Percentiles rank a stretch among this genome's conserved stretches.
Evolutionary conservation across 1,140 invertebrate genomes (phyloP).

Genomic region (Cotesia typhae): DNA sequence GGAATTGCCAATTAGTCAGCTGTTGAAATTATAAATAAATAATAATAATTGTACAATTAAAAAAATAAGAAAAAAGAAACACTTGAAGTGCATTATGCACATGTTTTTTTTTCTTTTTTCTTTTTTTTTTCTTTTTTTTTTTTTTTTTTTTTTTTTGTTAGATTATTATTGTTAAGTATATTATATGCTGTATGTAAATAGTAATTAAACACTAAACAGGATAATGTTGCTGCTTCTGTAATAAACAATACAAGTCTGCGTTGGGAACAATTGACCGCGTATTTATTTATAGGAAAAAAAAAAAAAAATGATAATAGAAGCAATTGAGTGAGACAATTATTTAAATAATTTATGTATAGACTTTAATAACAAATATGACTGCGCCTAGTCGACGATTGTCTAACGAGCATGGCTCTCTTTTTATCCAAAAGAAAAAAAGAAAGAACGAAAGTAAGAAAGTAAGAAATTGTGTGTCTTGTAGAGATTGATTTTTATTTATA

Average conservation of each 20-base stretch:
- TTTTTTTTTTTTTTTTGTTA: too few relatives aligned
- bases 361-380: constrained; percentile 6
- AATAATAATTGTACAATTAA: not conserved
- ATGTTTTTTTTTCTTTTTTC: constrained; percentile 24
- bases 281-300: too few relatives aligned
- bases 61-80: constrained; percentile 26
- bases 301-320: too few relatives aligned
- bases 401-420: not conserved
- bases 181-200: constrained; percentile 30
- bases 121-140: too few relatives aligned
- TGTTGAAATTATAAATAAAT: constrained; percentile 19
- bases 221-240: too few relatives aligned
- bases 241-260: constrained; percentile 1
- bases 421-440: too few relatives aligned
- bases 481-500: too few relatives aligned
- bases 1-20: constrained; percentile 34
- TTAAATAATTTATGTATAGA: constrained; percentile 2
- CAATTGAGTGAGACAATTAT: constrained; percentile 9
- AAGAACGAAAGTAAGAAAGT: too few relatives aligned
- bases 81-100: constrained; percentile 36
- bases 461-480: too few relatives aligned
- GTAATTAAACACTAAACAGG: constrained; percentile 6
- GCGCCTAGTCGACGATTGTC: constrained; percentile 3
- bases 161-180: constrained; percentile 32
- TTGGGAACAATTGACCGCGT: constrained; percentile 2